These are phyloP conservation scores for Tanypteryx hageni DNA, from an alignment of 2,888 invertebrate species.

Conservation along the genomic window DNA sequence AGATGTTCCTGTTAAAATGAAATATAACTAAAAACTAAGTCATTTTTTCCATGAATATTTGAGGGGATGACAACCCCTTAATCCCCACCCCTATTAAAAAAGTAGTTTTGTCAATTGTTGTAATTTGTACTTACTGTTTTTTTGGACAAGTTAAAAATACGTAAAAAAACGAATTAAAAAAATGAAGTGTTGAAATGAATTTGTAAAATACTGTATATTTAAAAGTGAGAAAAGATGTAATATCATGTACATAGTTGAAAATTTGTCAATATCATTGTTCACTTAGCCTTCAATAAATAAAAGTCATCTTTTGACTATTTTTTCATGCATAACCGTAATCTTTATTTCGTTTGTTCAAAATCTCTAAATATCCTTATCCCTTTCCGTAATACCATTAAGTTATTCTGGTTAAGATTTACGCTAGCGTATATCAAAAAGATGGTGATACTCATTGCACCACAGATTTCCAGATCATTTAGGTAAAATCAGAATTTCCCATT, in stretches of 20 bases:
- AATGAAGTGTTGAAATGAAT: slow-evolving; percentile 62
- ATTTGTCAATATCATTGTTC: slow-evolving; percentile 65
- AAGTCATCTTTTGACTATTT: slow-evolving; percentile 65
- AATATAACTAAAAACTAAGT: slow-evolving; percentile 64
- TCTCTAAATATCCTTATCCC: too few relatives aligned
- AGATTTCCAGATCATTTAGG: too few relatives aligned
- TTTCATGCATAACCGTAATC: slow-evolving; percentile 56
- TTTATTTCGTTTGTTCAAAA: neutral
- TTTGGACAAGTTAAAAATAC: slow-evolving; percentile 65
- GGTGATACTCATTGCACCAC: too few relatives aligned
- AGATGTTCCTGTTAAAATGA: slow-evolving; percentile 65
- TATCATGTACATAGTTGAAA: slow-evolving; percentile 65
- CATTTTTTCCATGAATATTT: slow-evolving; percentile 64
- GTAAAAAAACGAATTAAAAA: slow-evolving; percentile 51
- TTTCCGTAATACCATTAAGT: too few relatives aligned
- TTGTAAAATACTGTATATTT: slow-evolving; percentile 63
- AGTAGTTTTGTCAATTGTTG: slow-evolving; percentile 65
- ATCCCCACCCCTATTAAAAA: slow-evolving; percentile 58
- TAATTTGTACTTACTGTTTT: slow-evolving; percentile 65
- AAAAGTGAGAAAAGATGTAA: slow-evolving; percentile 62
- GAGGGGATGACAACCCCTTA: slow-evolving; percentile 43
- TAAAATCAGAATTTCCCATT: too few relatives aligned
- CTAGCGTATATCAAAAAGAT: too few relatives aligned
- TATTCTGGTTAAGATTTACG: too few relatives aligned
- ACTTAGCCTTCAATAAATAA: slow-evolving; percentile 65